A percentile compares a stretch with the other conserved stretches of the same genome.
Conservation (phyloP, 2,888 invertebrate genomes). For the Liodrosophila aerea region DNA sequence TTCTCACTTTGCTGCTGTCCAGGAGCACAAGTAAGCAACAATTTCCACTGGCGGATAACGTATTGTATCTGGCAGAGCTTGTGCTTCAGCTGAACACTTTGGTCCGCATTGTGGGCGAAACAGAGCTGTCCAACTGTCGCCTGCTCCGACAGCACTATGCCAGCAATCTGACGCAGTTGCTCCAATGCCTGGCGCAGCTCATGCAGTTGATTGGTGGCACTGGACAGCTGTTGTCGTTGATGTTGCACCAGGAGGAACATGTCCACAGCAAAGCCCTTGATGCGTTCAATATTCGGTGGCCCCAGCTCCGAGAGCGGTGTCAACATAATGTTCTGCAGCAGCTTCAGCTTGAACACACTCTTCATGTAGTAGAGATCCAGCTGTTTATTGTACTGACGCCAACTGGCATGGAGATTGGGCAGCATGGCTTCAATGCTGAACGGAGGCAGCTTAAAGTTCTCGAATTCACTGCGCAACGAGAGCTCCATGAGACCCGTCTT, state of each 20-base stretch:
- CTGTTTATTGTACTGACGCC: slow-evolving; percentile 79
- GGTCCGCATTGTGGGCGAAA: slow-evolving; percentile 65
- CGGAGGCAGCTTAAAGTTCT: slow-evolving; percentile 87
- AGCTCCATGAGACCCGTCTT: slow-evolving; percentile 88
- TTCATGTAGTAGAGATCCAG: slow-evolving; percentile 80
- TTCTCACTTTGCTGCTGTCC: slow-evolving; percentile 63
- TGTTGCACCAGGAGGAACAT: slow-evolving; percentile 87
- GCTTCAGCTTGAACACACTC: slow-evolving; percentile 80
- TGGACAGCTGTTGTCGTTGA: slow-evolving; percentile 86
- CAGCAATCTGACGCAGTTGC: slow-evolving; percentile 71
- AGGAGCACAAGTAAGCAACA: slow-evolving; percentile 87
- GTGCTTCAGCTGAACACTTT: slow-evolving; percentile 57
- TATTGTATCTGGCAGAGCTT: slow-evolving; percentile 73
- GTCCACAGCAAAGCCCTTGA: slow-evolving; percentile 92
- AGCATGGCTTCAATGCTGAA: slow-evolving; percentile 86
- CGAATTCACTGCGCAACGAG: slow-evolving; percentile 83
- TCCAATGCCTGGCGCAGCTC: slow-evolving; percentile 84
- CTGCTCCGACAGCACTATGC: slow-evolving; percentile 39
- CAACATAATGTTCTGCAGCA: slow-evolving; percentile 81
- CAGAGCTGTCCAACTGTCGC: slow-evolving; percentile 31
- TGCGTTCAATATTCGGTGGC: slow-evolving; percentile 90
- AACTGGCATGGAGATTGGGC: slow-evolving; percentile 82
- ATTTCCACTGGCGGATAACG: slow-evolving; percentile 87
- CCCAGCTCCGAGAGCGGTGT: slow-evolving; percentile 91
- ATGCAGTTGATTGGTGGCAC: slow-evolving; percentile 84